Evolutionary conservation across 35 echinoderm and acorn worm species (phyloP).

Genomic region (Antedon bifida): DNA sequence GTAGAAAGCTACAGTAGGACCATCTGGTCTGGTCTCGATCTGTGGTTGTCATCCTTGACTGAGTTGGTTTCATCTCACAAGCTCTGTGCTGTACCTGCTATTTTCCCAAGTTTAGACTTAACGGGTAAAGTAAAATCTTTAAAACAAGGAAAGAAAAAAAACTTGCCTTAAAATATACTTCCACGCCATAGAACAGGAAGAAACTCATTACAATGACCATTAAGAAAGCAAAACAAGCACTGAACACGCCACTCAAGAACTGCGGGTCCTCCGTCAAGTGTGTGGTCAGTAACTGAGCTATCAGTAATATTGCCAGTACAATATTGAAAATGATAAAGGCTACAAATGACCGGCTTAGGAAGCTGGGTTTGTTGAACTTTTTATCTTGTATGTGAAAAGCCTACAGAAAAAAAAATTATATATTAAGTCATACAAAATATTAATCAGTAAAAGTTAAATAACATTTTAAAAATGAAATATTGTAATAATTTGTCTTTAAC

Average conservation of each 20-base stretch:
- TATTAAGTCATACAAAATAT: not conserved
- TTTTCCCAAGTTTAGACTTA: no score
- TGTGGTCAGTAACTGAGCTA: slow-evolving; percentile 47
- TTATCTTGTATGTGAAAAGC: slow-evolving; percentile 76
- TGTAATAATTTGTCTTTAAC: not conserved
- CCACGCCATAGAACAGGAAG: slow-evolving; percentile 89
- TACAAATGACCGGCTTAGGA: slow-evolving; percentile 63
- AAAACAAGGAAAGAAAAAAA: no score
- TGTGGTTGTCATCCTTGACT: no score
- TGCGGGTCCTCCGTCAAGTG: slow-evolving; percentile 20
- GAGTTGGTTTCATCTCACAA: no score
- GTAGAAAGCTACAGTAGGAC: not conserved
- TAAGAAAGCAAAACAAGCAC: slow-evolving; percentile 46
- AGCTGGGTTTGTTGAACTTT: slow-evolving; percentile 54
- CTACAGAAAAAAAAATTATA: slow-evolving; percentile 21
- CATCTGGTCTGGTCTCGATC: no score
- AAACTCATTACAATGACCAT: slow-evolving; percentile 71
- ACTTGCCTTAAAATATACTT: slow-evolving; percentile 91
- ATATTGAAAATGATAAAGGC: slow-evolving; percentile 67
- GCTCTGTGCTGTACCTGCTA: no score
- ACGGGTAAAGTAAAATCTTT: not conserved
- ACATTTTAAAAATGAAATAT: not conserved
- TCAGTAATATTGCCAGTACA: slow-evolving; percentile 38
- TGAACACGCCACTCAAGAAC: slow-evolving; percentile 44
- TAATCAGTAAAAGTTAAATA: not conserved